Conservation (phyloP, 2,113 vertebrate species). For the Poicephalus meyeri region DNA sequence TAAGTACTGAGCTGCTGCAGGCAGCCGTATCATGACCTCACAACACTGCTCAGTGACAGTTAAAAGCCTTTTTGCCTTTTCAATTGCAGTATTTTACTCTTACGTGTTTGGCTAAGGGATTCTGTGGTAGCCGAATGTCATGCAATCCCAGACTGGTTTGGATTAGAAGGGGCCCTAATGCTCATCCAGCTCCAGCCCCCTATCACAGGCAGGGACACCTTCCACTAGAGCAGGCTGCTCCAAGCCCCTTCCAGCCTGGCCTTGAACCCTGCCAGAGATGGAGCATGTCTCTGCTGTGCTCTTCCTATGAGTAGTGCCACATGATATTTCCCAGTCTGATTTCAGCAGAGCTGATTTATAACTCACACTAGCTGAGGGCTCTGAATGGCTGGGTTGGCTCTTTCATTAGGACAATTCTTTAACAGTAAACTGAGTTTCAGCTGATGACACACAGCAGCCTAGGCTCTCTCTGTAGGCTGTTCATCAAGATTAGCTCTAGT, state of each 20-base stretch:
- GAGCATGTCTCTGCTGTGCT: no score
- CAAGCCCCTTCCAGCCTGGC: no score
- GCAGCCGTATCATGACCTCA: neutral
- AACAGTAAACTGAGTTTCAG: neutral
- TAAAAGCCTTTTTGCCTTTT: neutral
- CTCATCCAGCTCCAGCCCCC: neutral
- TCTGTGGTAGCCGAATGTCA: neutral
- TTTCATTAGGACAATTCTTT: neutral
- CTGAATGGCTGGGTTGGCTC: neutral
- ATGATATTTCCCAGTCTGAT: neutral
- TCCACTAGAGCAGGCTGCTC: no score
- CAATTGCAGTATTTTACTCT: accelerated
- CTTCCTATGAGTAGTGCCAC: no score
- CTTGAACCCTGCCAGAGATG: no score
- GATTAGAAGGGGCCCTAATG: neutral
- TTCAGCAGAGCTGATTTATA: neutral
- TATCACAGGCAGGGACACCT: neutral
- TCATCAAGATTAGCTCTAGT: neutral
- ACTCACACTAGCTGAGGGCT: neutral
- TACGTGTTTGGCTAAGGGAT: accelerated
- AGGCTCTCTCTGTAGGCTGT: neutral
- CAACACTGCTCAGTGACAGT: neutral
- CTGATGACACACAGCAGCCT: neutral
- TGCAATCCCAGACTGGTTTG: neutral
- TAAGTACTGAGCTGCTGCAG: neutral